Base-by-base conservation (phyloP, 2,113 vertebrate species). In the Bombycilla garrulus region DNA sequence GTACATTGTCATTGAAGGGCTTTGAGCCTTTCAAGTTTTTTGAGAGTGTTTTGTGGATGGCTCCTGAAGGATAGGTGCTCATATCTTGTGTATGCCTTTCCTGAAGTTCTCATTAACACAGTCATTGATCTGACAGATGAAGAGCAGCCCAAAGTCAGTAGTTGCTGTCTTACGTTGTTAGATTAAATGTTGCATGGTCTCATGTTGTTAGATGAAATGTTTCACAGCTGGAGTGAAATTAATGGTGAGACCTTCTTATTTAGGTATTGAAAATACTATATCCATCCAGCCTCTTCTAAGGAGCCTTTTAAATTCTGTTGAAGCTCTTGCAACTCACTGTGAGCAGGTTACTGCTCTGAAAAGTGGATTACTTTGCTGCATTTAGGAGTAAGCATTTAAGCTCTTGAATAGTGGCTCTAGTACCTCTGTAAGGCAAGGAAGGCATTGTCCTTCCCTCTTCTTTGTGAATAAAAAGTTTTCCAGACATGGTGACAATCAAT, bases 341-440 rank as follows among this genome's bases (percentile, higher is more conserved):
- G 28, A 91, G 10, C 21, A 65, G 53, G 36, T 54, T 78, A 64
- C 38, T 54, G 10, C 66, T 76, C 70, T 72, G 28, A 0, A 3
- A 86, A 94, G 86, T 88, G 71, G 71, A 79, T 96, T 94, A 86
- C 21, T 81, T 88, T 72, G 35, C 60, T 56, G 48, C 77, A 72
- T 94, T 93, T 91, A 93, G 45, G 47, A 83, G n/a, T 72, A 95
- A 93, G 56, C 21, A 47, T 89, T 86, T 93, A 92, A 93, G 51
- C 48, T 50, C 60, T 69, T 84, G 35, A 81, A 38, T 8, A 81
- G 44, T 21, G 12, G 20, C 64, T 88, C 61, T 51, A 78, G 36
- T 44, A 74, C 25, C 45, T 92, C 24, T 38, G 54, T 56, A 91
- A 84, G 56, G 22, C 16, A 62, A 78, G 44, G 38, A 56, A 85